A percentile compares a stretch with the other conserved stretches of the same genome.
These are phyloP conservation scores for Scomberomorus guttatus DNA, from an alignment of 2,797 vertebrate species.

Conservation along the genomic window DNA sequence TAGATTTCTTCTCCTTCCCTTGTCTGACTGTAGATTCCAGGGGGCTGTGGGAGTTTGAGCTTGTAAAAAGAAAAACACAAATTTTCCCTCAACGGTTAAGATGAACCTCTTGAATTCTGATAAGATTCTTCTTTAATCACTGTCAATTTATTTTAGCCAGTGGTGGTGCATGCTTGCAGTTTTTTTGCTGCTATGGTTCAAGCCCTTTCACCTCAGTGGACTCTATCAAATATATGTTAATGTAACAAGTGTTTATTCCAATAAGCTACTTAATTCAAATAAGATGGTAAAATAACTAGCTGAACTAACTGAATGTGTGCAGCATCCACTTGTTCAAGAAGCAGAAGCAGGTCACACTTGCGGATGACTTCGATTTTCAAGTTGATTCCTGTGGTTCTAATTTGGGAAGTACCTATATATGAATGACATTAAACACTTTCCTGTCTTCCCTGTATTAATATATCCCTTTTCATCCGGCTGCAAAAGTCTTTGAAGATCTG, in stretches of 20 bases:
- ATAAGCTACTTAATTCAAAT: slow-evolving; percentile 34
- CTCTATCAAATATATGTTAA: slow-evolving; percentile 11
- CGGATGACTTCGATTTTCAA: no score
- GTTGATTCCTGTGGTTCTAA: no score
- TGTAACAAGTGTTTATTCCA: slow-evolving; percentile 6
- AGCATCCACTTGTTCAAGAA: neutral
- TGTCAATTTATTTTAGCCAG: slow-evolving; percentile 4
- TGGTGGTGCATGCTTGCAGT: neutral
- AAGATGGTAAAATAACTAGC: slow-evolving; percentile 27
- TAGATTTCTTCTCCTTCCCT: neutral
- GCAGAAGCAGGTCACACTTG: neutral
- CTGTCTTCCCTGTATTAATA: no score
- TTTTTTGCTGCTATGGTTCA: neutral
- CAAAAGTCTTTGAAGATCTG: no score
- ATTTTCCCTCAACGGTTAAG: neutral
- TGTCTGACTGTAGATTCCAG: neutral
- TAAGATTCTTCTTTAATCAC: slow-evolving; percentile 1
- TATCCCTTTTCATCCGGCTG: no score
- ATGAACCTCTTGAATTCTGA: slow-evolving; percentile 6
- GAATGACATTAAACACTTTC: no score
- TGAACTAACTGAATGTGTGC: neutral
- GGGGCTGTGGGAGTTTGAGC: neutral
- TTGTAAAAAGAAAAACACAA: slow-evolving; percentile 5
- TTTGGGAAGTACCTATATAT: no score
- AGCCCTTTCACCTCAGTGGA: slow-evolving; percentile 11